Conservation (phyloP, 2,888 invertebrate species). For the Trachelus troglodyta region DNA sequence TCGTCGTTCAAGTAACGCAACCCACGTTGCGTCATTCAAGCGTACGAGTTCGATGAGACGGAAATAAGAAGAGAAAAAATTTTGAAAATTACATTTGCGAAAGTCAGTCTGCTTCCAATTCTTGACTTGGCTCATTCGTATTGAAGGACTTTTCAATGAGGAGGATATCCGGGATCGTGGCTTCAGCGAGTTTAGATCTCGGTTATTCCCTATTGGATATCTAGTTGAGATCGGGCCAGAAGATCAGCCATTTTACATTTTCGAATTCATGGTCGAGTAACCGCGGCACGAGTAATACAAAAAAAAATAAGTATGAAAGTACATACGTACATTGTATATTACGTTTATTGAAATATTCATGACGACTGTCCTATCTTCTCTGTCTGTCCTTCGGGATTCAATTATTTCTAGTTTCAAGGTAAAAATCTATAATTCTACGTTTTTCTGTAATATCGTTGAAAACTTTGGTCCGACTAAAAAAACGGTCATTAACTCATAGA, state of each 20-base stretch:
- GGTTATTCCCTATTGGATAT: not conserved
- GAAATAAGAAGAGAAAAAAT: not conserved
- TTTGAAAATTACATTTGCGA: not conserved
- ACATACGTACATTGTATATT: not conserved
- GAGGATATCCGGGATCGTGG: slow-evolving; percentile 24
- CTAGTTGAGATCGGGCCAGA: not conserved
- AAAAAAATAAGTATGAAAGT: not conserved
- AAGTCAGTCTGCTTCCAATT: not conserved
- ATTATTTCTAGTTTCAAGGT: not conserved
- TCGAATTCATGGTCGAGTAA: not conserved
- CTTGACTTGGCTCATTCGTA: not conserved
- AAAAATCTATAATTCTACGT: not conserved
- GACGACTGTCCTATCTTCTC: not conserved
- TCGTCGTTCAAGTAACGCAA: not conserved
- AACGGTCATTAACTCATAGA: not conserved
- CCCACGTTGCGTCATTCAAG: not conserved
- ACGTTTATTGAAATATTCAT: not conserved
- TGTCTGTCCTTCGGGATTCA: not conserved
- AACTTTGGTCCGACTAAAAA: not conserved
- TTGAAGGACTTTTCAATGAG: not conserved
- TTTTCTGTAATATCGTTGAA: not conserved
- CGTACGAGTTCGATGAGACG: not conserved
- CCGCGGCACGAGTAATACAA: not conserved
- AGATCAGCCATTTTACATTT: not conserved
- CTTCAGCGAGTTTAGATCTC: not conserved